Percentiles rank a stretch among this genome's conserved stretches.
Evolutionary conservation across 2,888 invertebrate species (phyloP).

Genomic region (Cerastis rubricosa): DNA sequence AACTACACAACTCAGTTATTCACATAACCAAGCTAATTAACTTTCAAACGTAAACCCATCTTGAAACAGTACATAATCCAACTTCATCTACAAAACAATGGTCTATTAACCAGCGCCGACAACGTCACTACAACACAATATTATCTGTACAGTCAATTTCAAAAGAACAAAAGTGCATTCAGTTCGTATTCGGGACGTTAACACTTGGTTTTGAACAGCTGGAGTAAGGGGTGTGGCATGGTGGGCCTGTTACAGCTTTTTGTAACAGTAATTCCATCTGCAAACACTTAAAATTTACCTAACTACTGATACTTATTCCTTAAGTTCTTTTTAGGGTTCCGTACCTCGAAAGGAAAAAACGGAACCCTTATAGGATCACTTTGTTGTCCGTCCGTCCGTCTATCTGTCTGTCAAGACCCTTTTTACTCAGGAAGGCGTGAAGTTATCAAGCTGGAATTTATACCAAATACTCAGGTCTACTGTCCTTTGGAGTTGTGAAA

Average conservation of each 20-base stretch:
- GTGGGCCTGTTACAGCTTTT: conserved; percentile 4
- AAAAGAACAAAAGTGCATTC: conserved; percentile 76
- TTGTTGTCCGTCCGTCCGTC: too few species aligned
- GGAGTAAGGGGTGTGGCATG: conserved; percentile 40
- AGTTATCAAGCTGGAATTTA: too few species aligned
- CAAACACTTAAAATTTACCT: too few species aligned
- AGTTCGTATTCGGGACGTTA: conserved; percentile 72
- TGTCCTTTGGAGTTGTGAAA: too few species aligned
- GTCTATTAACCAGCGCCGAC: conserved; percentile 37
- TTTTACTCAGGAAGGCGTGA: too few species aligned
- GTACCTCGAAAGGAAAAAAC: too few species aligned
- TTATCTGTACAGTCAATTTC: conserved; percentile 67
- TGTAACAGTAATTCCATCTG: too few species aligned
- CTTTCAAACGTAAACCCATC: background rate
- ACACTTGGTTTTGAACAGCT: conserved; percentile 69
- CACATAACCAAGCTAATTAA: background rate
- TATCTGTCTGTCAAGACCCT: too few species aligned
- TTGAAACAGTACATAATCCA: background rate
- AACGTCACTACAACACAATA: conserved; percentile 39
- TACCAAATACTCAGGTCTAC: too few species aligned
- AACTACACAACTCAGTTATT: background rate
- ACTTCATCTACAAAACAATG: conserved; percentile 25
- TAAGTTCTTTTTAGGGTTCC: too few species aligned
- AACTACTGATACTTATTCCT: too few species aligned
- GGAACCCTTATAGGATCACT: too few species aligned